Base-by-base conservation (phyloP, 2,888 invertebrate genomes). In the Girardia tigrina region DNA sequence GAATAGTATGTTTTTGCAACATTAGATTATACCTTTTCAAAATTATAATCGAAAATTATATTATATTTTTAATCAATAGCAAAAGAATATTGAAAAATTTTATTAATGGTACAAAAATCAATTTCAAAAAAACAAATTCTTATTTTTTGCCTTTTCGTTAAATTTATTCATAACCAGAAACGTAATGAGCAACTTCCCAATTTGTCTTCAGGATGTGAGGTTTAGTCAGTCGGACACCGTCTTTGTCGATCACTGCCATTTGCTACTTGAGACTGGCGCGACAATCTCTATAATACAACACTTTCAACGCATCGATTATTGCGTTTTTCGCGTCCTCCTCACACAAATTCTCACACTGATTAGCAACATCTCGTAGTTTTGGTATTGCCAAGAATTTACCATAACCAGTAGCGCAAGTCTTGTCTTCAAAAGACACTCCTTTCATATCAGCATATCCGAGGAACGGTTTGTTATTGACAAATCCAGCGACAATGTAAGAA, bases 361-460 rank as follows among this genome's bases (percentile, higher is more conserved):
- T 90, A 14, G 88, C 82, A 1, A 88, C 89, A 77, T 90, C 89
- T 56, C 93, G 86, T 28, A 95, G 85, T 77, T 94, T 83, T 0
- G 95, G 94, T 83, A 90, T 88, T 0, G 92, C 93, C 85, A 97
- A 89, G 83, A 94, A 90, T 0, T 91, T 89, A 0, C 94, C 98
- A 80, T 91, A 91, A 1, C 88, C 88, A 69, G 94, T 92, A 1
- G 93, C 91, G 69, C 97, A 90, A 97, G 98, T 74, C 94, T 87
- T 84, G 93, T 91, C 83, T 95, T 94, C 0, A 87, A 86, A 91
- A 97, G 85, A 91, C 91, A 77, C 71, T 28, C 77, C 77, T 42
- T 72, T 70, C 76, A 77, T 77, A 70, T 77, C 77, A 20, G 72
- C 70, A 56, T 77, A 73, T 16, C 74, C 76, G 6, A 78, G 42